Base-by-base conservation (phyloP, 2,797 vertebrate genomes). In the Chrosomus eos region DNA sequence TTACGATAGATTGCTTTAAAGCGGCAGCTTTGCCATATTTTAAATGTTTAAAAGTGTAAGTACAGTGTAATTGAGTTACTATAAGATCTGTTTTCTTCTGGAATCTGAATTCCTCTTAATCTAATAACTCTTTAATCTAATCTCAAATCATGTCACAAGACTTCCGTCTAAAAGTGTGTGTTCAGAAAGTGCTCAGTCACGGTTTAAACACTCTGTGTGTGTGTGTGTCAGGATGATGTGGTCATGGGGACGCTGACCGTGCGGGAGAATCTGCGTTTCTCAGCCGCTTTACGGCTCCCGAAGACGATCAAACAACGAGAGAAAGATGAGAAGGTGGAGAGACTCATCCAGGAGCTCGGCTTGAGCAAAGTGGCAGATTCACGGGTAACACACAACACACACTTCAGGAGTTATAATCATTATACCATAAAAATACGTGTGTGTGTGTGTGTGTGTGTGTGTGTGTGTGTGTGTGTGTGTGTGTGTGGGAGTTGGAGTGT, bases 211-310 rank as follows among this genome's bases (percentile, higher is more conserved):
- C 51, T 45, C 21, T 36, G 8, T 31, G 5, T 72, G 80, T 43
- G 36, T 48, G 55, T 73, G 19, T 45, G 79, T 0, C 91, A 99
- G 98, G 98, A 99, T 88, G 98, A 99, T 40, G 95, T 99, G 11
- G 97, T 99, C 90, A 98, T 98, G 98, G 98, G 98, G 68, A 99
- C 97, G 0, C 90, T 99, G 91, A 97, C 97, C 0, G 96, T 99
- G 58, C 95, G 96, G 86, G 97, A 99, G 90, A 99, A 99, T 89
- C 87, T 99, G 38, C 94, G 92, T 64, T 99, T 99, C 93, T 99
- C 98, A 0, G 98, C 97, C 0, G 98, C 97, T 0, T 94, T 99
- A 38, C 94, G 98, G 0, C 94, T 99, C 68, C 96, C 98, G 0
- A 90, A 90, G 0, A 90, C 93, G 3, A 89, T 98, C 90, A 88